Evolutionary conservation across 64 coral and sea anemone genomes (phyloP), one percentile per base, ranked within the genome.

Genomic region (Montipora cactus): DNA sequence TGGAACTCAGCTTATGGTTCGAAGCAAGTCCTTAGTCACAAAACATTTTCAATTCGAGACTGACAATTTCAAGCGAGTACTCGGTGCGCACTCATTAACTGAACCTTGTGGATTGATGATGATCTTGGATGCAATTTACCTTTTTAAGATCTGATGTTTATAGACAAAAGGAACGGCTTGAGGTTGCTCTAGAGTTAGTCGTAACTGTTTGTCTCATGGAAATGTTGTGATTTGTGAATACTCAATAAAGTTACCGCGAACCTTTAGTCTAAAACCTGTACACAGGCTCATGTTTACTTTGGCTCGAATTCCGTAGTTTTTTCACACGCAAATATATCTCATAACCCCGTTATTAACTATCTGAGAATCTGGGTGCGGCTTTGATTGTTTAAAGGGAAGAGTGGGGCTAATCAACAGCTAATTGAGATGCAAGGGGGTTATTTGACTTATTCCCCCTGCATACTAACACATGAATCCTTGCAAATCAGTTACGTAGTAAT

Each of bases 361-460:
- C 74, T 76, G 74, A 76, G 47, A 76, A 76, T 10, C 74, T 76
- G 74, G 74, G 74, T 76, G 74, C 74, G 74, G 74, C 74, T 47
- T 76, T 76, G 74, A 76, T 76, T 76, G 74, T 76, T 76, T 49
- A 0, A 76, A 76, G 74, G 74, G 74, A 49, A 76, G 74, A 47
- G 45, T 37, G 74, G 74, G 44, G 74, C 74, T 76, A 76, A 76
- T 47, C 37, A 76, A 76, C 37, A 49, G 74, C 74, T 47, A 76
- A 76, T 76, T 76, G 11, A 76, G 47, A 76, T 76, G 74, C 37
- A 37, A 71, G 68, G 68, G 68, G 68, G 21, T 71, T 71, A 71
- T 71, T 21, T 71, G 37, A 37, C 37, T 37, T 37, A 37, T 37
- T 37, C 37, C 37, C 2, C 37, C 0, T 37, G 37, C 37, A 37